phyloP scores from a whole-genome alignment of 2,888 invertebrate genomes.

The Parochlus steinenii region DNA sequence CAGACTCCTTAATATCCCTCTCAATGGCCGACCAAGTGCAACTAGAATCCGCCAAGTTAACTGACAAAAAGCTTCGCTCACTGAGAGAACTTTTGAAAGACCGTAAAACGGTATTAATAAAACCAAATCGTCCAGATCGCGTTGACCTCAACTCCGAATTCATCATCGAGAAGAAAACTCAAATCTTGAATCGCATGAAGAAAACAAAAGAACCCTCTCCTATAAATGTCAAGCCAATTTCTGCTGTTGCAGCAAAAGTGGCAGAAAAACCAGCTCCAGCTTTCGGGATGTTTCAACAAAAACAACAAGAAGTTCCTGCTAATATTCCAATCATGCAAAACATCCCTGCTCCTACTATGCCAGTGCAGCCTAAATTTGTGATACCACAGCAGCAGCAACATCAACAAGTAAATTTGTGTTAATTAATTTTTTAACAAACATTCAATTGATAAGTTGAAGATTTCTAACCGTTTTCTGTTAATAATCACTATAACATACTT shows the following conservation, averaged over 20 bases:
- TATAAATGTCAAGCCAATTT: not conserved
- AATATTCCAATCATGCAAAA: too few species aligned
- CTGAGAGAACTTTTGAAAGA: slow-evolving; percentile 20
- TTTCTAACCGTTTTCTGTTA: too few species aligned
- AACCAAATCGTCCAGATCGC: slow-evolving; percentile 27
- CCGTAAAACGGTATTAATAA: slow-evolving; percentile 20
- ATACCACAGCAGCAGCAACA: too few species aligned
- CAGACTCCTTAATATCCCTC: slow-evolving; percentile 28
- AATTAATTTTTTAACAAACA: too few species aligned
- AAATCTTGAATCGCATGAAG: slow-evolving; percentile 10
- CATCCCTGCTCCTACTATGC: too few species aligned
- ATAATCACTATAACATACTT: too few species aligned
- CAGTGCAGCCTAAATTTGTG: too few species aligned
- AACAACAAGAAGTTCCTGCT: too few species aligned
- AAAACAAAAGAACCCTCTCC: not conserved
- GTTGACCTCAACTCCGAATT: slow-evolving; percentile 27
- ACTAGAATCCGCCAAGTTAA: slow-evolving; percentile 20
- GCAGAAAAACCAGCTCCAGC: not conserved
- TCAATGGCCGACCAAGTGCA: slow-evolving; percentile 23
- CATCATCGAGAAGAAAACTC: slow-evolving; percentile 24
- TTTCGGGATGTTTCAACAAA: not conserved
- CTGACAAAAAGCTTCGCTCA: slow-evolving; percentile 20
- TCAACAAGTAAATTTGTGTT: too few species aligned
- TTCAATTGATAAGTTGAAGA: too few species aligned
- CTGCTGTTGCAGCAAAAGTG: not conserved